Percentiles rank a stretch among this genome's conserved stretches.
phyloP scores from a whole-genome alignment of 2,797 vertebrate species.

The Liasis olivaceus region DNA sequence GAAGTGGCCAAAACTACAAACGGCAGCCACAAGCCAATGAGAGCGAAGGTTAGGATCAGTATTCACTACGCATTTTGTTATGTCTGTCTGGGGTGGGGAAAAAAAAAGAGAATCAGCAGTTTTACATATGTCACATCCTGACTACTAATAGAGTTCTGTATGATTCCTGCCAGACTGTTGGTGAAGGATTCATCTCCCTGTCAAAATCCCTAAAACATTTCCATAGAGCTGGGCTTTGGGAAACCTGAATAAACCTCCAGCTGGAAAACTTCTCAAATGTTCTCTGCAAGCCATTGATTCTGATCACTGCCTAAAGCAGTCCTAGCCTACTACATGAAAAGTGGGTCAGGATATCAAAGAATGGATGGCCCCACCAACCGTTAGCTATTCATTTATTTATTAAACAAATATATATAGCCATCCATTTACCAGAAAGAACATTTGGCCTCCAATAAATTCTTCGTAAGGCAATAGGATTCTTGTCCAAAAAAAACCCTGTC shows the following conservation, averaged over 20 bases:
- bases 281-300: no score
- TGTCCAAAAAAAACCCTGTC: background rate
- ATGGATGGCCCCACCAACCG: no score
- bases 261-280: background rate
- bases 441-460: no score
- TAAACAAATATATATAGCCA: no score
- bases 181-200: background rate
- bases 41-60: constrained; percentile 86
- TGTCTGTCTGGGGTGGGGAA: constrained; percentile 74
- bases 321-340: no score
- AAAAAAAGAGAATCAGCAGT: constrained; percentile 11
- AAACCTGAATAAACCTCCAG: background rate
- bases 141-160: background rate
- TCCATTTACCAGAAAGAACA: no score
- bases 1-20: constrained; percentile 87
- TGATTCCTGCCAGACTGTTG: background rate
- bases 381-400: no score
- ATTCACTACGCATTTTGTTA: constrained; percentile 93
- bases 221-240: background rate
- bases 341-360: no score
- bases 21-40: constrained; percentile 88
- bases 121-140: background rate
- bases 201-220: fast-evolving
- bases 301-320: no score
- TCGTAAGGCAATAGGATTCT: no score